Base-by-base conservation (phyloP, 2,113 vertebrate genomes). In the Eptesicus fuscus region DNA sequence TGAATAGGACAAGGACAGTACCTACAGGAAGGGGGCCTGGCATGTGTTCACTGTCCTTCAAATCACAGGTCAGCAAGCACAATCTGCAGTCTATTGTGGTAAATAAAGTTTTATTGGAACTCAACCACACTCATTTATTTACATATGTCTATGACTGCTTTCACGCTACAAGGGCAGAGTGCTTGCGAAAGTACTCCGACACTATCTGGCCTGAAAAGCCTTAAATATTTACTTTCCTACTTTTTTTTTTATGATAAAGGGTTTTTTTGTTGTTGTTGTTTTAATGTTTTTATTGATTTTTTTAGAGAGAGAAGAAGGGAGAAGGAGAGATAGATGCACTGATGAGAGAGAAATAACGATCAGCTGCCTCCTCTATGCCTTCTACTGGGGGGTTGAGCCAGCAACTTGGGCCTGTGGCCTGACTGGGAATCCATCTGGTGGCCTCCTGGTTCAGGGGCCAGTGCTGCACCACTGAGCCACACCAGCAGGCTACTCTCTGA, bases 81-180 rank as follows among this genome's bases (percentile, higher is more conserved):
- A 32, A 9, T 53, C 63, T 32, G 20, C 32, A 73, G 30, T 83
- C 88, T 82, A 7, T 65, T 80, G 79, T 85, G 82, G 2, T 88
- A 74, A 94, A 77, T 92, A 83, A 95, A 89, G 78, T 89, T 95
- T 91, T 90, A 84, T 82, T 70, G 6, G n/a, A 78, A 83, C 35
- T 73, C 44, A 61, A 35, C n/a, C 42, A n/a, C 1, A 61, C 22
- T 51, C 16, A 32, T 16, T 69, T 77, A n/a, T 88, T 83, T 73
- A 51, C 11, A 0, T 49, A 32, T 61, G 28, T 80, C 59, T 65
- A 0, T 49, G 44, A 53, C 25, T 53, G 22, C 30, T 93, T 93
- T 71, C 35, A 37, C 4, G 7, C 9, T 51, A 6, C 3, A 9
- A 3, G 4, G 18, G 9, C 49, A 83, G 56, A 85, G 23, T 35